Percentiles rank a stretch among this genome's conserved stretches.
Evolutionary conservation across 2,888 invertebrate genomes (phyloP).

Genomic region (Callimorpha dominula): DNA sequence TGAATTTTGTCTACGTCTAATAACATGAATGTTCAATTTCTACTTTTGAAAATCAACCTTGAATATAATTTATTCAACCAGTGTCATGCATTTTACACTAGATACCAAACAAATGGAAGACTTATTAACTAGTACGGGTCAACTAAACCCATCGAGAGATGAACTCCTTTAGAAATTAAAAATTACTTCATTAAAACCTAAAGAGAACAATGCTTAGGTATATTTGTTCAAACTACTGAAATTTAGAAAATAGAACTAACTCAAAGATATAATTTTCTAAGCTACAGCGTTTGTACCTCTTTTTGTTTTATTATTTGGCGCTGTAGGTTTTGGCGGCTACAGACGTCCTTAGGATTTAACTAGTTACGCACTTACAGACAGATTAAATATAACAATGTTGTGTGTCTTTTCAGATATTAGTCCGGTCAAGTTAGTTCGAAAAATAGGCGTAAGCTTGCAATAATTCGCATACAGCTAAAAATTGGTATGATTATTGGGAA

Average conservation of each 20-base stretch:
- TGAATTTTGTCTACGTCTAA: slow-evolving; percentile 1
- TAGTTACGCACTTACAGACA: slow-evolving; percentile 30
- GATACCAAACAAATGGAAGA: background rate
- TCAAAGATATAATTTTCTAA: slow-evolving; percentile 36
- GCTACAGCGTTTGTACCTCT: slow-evolving; percentile 47
- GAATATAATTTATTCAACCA: background rate
- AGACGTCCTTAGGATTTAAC: slow-evolving; percentile 47
- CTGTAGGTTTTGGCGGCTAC: slow-evolving; percentile 38
- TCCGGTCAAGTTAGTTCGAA: too few relatives aligned
- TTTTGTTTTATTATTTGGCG: slow-evolving; percentile 20
- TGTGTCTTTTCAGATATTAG: too few relatives aligned
- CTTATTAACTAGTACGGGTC: background rate
- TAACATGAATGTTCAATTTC: too few relatives aligned
- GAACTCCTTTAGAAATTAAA: background rate
- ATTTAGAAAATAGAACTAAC: slow-evolving; percentile 38
- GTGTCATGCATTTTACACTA: background rate
- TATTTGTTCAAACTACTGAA: slow-evolving; percentile 30
- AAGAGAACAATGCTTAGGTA: background rate
- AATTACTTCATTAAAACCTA: slow-evolving; percentile 11
- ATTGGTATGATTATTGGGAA: too few relatives aligned
- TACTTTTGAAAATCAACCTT: too few relatives aligned
- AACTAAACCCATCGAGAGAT: background rate
- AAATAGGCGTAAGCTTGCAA: too few relatives aligned
- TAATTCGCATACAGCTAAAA: too few relatives aligned
- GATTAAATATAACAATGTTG: slow-evolving; percentile 29